Evolutionary conservation across 2,113 vertebrate genomes (phyloP), one percentile per base, ranked within the genome.

Genomic region (Austrofundulus limnaeus): DNA sequence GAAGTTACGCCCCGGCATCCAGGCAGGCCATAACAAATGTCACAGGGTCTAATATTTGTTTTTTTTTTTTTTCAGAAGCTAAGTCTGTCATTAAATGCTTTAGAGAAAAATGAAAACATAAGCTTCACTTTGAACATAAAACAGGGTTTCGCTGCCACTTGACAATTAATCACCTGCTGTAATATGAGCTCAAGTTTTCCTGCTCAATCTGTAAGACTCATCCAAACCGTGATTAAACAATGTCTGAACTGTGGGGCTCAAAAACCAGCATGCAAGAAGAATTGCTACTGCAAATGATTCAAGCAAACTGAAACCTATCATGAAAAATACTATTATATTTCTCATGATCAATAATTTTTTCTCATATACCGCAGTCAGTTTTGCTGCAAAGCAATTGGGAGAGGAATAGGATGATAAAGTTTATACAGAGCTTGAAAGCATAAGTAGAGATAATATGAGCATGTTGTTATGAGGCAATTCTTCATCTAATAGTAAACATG

Each of bases 41-140:
- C 31, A 34, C 9, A 47, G 63, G 49, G 42, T 24, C 15, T 17
- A 11, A 10, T 61, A 57, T 83, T 63, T 74, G 59, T 69, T 80
- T 80, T 72, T 62, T 83, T 63, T 74, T 55, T 69, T 80, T 80
- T 72, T 62, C 23, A n/a, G 39, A 62, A 31, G 66, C 43, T 25
- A 57, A 55, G 1, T 41, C 12, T 24, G 34, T 21, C 52, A 23
- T 28, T 61, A 62, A 64, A 1, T 45, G n/a, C 21, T 58, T 34
- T 34, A 5, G 10, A 15, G 16, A 21, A 48, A 52, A 25, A 41
- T 16, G 7, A 43, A 48, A 78, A 31, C 57, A 46, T 5, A 34
- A 57, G 17, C 28, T 16, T 42, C 11, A 21, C 12, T n/a, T 25
- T 57, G 53, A 38, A 17, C 47, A 10, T 72, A 39, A 61, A 43